Evolutionary conservation across 1,140 invertebrate species (phyloP), one percentile per base, ranked within the genome.

Genomic region (Mizuhopecten yessoensis): DNA sequence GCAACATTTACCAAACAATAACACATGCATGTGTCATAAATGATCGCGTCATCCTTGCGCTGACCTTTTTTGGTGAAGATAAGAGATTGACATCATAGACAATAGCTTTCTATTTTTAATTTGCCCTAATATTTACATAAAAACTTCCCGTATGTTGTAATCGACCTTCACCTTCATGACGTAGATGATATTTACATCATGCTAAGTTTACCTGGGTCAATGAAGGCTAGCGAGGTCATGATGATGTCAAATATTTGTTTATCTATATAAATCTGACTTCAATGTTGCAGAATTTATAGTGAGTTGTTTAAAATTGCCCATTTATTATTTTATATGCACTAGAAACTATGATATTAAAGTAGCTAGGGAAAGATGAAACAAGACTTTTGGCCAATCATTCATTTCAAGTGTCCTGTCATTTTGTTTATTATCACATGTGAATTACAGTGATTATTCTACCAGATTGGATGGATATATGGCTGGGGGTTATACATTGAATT

Each of bases 161-260:
- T 17, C 23, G 57, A 75, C 57, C 57, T 75, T 75, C 57, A 75
- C 57, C 57, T 75, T 75, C 57, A 75, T 75, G 57, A 75, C 57
- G 57, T n/a, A 75, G 0, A 9, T n/a, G 23, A 75, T 75, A n/a
- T 75, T 75, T 75, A 75, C 57, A 75, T 75, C 57, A 75, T 75
- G 57, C 23, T 75, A 75, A 29, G 29, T 75, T 75, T 75, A 75
- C 57, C 57, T 75, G 57, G 23, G 57, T 75, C 57, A 75, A n/a
- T 75, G 57, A 13, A n/a, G n/a, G 23, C 57, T 75, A 9, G n/a
- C n/a, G 57, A 75, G 57, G 57, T 75, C 57, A 75, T 17, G n/a
- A 17, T 5, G n/a, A 57, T 11, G 45, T 15, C 23, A 57, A 57
- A 75, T 49, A 49, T 49, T 49, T 49, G 45, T 49, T 49, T 49